Percentiles rank a stretch among this genome's conserved stretches.
These are phyloP conservation scores for Muntiacus reevesi DNA, from an alignment of 2,113 vertebrate genomes.

Conservation along the genomic window DNA sequence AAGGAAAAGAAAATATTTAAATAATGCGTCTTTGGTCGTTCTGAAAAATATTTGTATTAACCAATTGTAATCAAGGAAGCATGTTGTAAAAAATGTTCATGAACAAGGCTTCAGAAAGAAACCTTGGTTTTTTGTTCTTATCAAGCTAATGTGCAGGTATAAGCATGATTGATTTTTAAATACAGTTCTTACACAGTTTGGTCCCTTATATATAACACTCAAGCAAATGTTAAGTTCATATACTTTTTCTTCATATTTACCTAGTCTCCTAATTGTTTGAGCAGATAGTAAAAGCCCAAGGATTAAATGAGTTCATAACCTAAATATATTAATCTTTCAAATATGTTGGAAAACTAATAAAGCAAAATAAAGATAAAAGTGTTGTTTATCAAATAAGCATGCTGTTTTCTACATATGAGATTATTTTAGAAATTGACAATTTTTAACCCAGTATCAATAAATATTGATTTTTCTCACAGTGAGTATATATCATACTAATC, in stretches of 20 bases:
- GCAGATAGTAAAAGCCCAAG: not conserved
- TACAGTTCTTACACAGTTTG: not conserved
- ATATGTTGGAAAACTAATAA: not conserved
- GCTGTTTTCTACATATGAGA: not conserved
- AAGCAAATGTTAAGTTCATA: not conserved
- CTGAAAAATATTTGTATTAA: not conserved
- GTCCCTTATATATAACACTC: not conserved
- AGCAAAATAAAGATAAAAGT: not conserved
- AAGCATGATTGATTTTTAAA: not conserved
- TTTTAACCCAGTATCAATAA: not conserved
- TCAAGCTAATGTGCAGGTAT: not conserved
- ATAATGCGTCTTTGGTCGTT: not conserved
- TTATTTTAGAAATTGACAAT: not conserved
- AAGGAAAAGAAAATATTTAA: not conserved
- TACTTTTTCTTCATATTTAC: not conserved
- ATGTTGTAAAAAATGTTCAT: not conserved
- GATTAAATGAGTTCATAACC: not conserved
- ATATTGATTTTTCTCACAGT: slow-evolving; percentile 1
- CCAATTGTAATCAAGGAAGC: not conserved
- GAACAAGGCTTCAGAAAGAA: not conserved
- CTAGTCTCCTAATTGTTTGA: not conserved
- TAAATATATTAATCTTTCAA: not conserved
- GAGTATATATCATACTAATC: not conserved
- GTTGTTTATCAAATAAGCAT: not conserved
- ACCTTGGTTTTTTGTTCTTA: not conserved